Evolutionary conservation across 1,140 invertebrate species (phyloP).

Genomic region (Ceratina japonica): DNA sequence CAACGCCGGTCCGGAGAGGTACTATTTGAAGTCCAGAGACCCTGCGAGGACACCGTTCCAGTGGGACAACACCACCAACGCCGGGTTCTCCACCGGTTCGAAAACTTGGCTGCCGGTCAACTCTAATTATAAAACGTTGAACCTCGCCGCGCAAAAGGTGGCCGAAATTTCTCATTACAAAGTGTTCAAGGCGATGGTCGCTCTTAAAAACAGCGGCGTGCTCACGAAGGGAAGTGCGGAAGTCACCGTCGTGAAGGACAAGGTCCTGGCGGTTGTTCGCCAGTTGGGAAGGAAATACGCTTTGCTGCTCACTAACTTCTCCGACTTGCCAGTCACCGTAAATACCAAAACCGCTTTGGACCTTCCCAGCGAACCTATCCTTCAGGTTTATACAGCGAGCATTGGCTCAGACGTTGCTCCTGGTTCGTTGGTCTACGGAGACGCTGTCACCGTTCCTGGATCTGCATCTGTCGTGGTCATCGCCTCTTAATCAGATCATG

Average conservation of each 20-base stretch:
- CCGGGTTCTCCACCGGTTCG: conserved; percentile 78
- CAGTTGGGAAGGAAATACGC: conserved; percentile 21
- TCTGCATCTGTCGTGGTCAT: conserved; percentile 51
- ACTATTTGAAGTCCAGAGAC: conserved; percentile 79
- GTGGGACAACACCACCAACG: conserved; percentile 80
- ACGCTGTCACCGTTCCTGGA: conserved; percentile 40
- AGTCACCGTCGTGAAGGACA: conserved; percentile 67
- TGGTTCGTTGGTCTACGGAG: conserved; percentile 1
- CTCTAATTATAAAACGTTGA: conserved; percentile 80
- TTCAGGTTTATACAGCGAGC: conserved; percentile 54
- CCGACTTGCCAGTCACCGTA: conserved; percentile 12
- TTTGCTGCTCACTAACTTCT: conserved; percentile 64
- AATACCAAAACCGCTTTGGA: conserved; percentile 58
- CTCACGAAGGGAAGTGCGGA: conserved; percentile 72
- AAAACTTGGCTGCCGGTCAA: conserved; percentile 83
- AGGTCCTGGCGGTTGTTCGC: conserved; percentile 71
- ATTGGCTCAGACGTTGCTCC: conserved; percentile 28
- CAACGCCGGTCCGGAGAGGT: conserved; percentile 74
- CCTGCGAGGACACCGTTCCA: conserved; percentile 82
- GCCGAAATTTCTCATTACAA: conserved; percentile 77
- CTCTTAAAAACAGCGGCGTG: conserved; percentile 73
- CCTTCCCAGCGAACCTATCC: conserved; percentile 43
- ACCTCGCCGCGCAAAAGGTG: conserved; percentile 77
- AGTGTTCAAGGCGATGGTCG: conserved; percentile 78
- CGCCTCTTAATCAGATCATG: too few relatives aligned